Percentiles rank a stretch among this genome's conserved stretches.
Conservation (phyloP, 2,113 vertebrate species). For the Sclerurus mexicanus region DNA sequence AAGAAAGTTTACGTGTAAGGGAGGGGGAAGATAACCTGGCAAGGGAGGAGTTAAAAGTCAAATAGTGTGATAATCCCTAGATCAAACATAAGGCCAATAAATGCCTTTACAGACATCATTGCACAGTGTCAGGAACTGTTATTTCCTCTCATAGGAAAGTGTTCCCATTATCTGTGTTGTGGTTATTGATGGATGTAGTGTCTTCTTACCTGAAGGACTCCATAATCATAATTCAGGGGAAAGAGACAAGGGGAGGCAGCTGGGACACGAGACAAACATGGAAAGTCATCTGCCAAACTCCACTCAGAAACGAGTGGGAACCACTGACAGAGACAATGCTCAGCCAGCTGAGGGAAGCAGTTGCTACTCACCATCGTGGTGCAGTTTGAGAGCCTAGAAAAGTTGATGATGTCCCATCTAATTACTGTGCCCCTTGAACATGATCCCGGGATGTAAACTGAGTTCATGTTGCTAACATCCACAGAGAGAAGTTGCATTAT, state of each 20-base stretch:
- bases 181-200: not conserved
- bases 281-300: not conserved
- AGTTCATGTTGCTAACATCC: constrained; percentile 5
- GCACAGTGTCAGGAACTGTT: not conserved
- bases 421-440: constrained; percentile 16
- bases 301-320: not conserved
- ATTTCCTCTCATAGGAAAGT: not conserved
- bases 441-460: not conserved
- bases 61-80: not conserved
- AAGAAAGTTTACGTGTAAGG: not conserved
- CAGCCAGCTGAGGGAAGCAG: not conserved
- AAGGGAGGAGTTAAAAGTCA: not conserved
- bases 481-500: constrained; percentile 33
- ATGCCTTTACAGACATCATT: not conserved
- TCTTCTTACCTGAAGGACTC: not conserved
- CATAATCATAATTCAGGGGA: not conserved
- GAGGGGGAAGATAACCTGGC: not conserved
- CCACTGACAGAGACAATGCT: not conserved
- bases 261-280: not conserved
- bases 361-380: not conserved
- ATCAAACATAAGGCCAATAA: not conserved
- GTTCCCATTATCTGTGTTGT: not conserved
- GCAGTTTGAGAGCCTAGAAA: not conserved
- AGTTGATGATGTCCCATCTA: constrained; percentile 13
- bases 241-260: not conserved